These are phyloP conservation scores for Brachionus manjavacas DNA, from an alignment of 1,140 invertebrate genomes.

Conservation along the genomic window DNA sequence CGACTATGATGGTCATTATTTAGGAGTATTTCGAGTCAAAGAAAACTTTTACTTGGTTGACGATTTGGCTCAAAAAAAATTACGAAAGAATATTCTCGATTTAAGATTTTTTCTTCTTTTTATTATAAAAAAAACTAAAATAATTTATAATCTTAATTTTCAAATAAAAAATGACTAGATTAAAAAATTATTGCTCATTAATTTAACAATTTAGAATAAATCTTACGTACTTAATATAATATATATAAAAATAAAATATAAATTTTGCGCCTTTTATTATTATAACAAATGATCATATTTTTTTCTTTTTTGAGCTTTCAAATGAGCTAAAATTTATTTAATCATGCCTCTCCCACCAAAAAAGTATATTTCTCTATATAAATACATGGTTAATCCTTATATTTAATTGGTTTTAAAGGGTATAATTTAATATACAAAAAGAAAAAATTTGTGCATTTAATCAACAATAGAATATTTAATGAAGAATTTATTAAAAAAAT, in stretches of 20 bases:
- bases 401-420: neutral
- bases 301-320: neutral
- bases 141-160: neutral
- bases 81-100: neutral
- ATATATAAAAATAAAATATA: neutral
- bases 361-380: neutral
- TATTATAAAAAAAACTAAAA: neutral
- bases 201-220: neutral
- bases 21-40: neutral
- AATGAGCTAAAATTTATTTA: neutral
- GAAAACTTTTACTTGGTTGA: neutral
- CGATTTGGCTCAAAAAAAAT: neutral
- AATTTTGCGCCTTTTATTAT: neutral
- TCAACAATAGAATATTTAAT: neutral
- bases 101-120: neutral
- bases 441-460: neutral
- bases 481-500: neutral
- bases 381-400: neutral
- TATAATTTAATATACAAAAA: neutral
- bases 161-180: neutral
- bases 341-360: neutral
- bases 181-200: neutral
- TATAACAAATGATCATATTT: neutral
- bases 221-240: neutral
- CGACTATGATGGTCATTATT: constrained; percentile 2